Conservation (phyloP, 2,113 vertebrate species). For the Ophiodon elongatus region DNA sequence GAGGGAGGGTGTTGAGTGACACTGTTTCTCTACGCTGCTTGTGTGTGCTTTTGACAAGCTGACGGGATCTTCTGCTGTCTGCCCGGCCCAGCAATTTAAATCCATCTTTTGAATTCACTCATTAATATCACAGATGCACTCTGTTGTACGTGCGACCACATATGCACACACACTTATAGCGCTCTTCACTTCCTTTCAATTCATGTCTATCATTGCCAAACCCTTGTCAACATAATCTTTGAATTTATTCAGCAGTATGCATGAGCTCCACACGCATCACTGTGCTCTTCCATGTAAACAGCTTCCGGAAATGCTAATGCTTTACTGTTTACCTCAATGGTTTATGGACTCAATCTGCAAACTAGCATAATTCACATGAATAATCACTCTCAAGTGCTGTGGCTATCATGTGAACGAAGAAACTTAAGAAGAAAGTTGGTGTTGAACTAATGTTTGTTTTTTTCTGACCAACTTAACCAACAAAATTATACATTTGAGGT, state of each 20-base stretch:
- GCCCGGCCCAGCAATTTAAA: slow-evolving; percentile 60
- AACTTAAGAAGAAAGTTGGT: slow-evolving; percentile 25
- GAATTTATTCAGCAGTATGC: slow-evolving; percentile 72
- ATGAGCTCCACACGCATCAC: slow-evolving; percentile 65
- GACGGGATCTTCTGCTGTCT: slow-evolving; percentile 61
- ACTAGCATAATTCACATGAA: slow-evolving; percentile 60
- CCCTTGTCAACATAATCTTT: slow-evolving; percentile 76
- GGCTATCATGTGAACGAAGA: slow-evolving; percentile 14
- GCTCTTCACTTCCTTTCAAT: slow-evolving; percentile 53
- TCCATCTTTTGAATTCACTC: slow-evolving; percentile 70
- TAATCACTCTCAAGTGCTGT: slow-evolving; percentile 51
- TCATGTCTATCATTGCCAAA: slow-evolving; percentile 70
- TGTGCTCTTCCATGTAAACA: slow-evolving; percentile 72
- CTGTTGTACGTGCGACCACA: slow-evolving; percentile 1
- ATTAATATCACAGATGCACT: slow-evolving; percentile 62
- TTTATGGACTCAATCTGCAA: slow-evolving; percentile 63
- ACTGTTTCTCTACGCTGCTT: slow-evolving; percentile 56
- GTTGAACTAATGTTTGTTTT: neutral
- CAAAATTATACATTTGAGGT: neutral
- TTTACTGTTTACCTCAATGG: slow-evolving; percentile 66
- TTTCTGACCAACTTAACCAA: neutral
- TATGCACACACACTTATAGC: neutral
- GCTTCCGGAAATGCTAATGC: slow-evolving; percentile 70
- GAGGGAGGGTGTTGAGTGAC: slow-evolving; percentile 56
- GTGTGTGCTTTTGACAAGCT: slow-evolving; percentile 67